A percentile compares a stretch with the other conserved stretches of the same genome.
phyloP scores from a whole-genome alignment of 2,113 vertebrate genomes.

The Hyperopisus bebe region DNA sequence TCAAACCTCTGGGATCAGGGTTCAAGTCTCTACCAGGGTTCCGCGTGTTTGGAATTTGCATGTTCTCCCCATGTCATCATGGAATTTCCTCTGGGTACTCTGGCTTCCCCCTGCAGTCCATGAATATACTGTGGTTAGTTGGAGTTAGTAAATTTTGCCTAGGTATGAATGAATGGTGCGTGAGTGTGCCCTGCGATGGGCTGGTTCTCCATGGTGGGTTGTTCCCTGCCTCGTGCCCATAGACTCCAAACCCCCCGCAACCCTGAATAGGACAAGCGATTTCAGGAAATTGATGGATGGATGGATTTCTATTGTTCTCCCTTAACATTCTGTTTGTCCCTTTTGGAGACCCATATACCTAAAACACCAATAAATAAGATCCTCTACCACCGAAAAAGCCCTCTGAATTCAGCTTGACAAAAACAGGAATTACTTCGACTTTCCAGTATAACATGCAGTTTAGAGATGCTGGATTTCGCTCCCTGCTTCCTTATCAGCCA shows the following conservation, averaged over 20 bases:
- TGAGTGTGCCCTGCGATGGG: not conserved
- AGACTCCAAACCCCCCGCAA: not conserved
- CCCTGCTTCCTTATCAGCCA: not conserved
- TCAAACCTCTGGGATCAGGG: not conserved
- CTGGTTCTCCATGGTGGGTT: not conserved
- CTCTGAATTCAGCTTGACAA: not conserved
- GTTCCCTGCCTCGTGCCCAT: not conserved
- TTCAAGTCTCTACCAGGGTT: not conserved
- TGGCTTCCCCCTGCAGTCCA: not conserved
- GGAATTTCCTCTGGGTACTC: not conserved
- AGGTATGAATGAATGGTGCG: no score
- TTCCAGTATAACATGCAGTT: not conserved
- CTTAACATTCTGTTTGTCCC: not conserved
- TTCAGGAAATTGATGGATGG: not conserved
- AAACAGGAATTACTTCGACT: not conserved
- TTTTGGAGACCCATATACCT: not conserved
- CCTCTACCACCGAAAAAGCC: not conserved
- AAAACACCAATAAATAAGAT: not conserved
- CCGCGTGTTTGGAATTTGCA: not conserved
- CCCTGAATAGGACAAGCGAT: not conserved
- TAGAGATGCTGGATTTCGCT: not conserved
- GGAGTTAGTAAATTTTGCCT: not conserved
- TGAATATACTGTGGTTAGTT: not conserved
- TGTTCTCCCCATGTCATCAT: not conserved
- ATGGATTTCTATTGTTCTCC: not conserved